These are phyloP conservation scores for Muraenolepis orangiensis DNA, from an alignment of 2,797 vertebrate species.

Conservation along the genomic window DNA sequence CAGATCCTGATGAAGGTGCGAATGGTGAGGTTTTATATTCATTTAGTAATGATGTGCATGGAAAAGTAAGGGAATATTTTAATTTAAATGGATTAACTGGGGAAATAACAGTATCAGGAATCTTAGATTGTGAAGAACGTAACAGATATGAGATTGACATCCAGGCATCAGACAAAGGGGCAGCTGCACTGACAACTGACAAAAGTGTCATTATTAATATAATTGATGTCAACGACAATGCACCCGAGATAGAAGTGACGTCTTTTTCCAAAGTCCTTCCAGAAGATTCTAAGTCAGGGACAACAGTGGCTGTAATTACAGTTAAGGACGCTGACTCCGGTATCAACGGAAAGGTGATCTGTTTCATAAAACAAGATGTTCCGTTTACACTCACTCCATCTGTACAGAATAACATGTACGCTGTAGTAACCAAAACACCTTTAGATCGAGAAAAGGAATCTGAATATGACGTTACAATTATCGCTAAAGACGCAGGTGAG, in stretches of 20 bases:
- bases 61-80: slow-evolving; percentile 33
- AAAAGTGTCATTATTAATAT: slow-evolving; percentile 65
- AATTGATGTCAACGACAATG: slow-evolving; percentile 73
- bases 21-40: slow-evolving; percentile 64
- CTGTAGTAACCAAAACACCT: slow-evolving; percentile 46
- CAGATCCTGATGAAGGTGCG: slow-evolving; percentile 62
- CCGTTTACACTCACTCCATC: slow-evolving; percentile 65
- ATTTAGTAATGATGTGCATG: slow-evolving; percentile 45
- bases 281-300: slow-evolving; percentile 58
- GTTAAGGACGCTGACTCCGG: slow-evolving; percentile 65
- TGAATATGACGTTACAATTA: slow-evolving; percentile 45
- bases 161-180: slow-evolving; percentile 65
- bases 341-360: slow-evolving; percentile 58
- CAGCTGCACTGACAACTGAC: slow-evolving; percentile 53
- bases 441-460: slow-evolving; percentile 53
- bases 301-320: slow-evolving; percentile 66
- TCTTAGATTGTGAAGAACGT: slow-evolving; percentile 64
- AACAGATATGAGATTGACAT: slow-evolving; percentile 62
- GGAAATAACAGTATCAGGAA: slow-evolving; percentile 58
- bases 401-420: slow-evolving; percentile 57
- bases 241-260: slow-evolving; percentile 62
- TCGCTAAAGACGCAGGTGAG: slow-evolving; percentile 44
- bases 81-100: slow-evolving; percentile 51
- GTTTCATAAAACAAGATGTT: slow-evolving; percentile 22
- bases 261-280: slow-evolving; percentile 55